phyloP scores from a whole-genome alignment of 2,113 vertebrate genomes.

The Cavia aperea region DNA sequence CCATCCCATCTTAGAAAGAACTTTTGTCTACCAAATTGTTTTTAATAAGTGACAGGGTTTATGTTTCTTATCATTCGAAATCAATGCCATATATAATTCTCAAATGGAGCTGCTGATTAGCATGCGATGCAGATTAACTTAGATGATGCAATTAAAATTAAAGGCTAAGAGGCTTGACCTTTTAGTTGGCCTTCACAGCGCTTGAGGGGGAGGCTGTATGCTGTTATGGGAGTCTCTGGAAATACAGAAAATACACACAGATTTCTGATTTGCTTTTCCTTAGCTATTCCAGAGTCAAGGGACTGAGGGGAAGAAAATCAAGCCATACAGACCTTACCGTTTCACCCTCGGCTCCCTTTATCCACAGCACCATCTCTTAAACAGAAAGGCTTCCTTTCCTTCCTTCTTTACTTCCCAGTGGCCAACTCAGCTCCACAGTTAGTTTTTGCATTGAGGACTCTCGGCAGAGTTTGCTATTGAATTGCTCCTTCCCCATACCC shows the following conservation, averaged over 20 bases:
- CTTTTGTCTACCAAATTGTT: background rate
- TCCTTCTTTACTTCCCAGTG: background rate
- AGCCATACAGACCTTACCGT: background rate
- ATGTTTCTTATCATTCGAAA: conserved; percentile 30
- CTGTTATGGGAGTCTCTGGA: background rate
- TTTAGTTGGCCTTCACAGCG: conserved; percentile 6
- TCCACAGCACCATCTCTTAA: background rate
- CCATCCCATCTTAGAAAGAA: background rate
- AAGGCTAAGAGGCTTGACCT: conserved; percentile 16
- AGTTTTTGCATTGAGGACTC: background rate
- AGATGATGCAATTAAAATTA: conserved; percentile 37
- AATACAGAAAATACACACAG: background rate
- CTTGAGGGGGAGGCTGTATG: background rate
- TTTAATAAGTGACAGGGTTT: background rate
- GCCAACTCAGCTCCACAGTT: background rate
- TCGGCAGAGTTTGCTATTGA: background rate
- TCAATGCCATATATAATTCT: background rate
- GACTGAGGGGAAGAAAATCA: background rate
- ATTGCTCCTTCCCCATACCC: background rate
- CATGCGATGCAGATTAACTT: background rate
- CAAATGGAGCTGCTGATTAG: conserved; percentile 21
- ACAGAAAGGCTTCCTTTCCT: background rate
- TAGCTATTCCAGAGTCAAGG: background rate
- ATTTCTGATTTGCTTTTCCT: conserved; percentile 2
- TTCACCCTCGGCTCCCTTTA: background rate